A percentile compares a stretch with the other conserved stretches of the same genome.
Conservation (phyloP, 1,140 invertebrate genomes). For the Scaptomyza hsui region DNA sequence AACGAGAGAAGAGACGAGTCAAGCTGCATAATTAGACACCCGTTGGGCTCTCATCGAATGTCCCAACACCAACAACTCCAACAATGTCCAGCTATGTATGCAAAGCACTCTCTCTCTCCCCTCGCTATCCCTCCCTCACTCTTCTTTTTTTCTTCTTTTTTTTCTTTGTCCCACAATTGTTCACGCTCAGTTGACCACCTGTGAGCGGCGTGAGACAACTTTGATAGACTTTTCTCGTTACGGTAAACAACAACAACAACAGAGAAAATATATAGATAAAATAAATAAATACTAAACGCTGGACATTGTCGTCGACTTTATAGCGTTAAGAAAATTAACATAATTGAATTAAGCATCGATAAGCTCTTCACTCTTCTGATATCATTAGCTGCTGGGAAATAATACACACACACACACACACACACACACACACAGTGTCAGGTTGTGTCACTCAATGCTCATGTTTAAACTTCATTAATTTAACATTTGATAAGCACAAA, state of each 20-base stretch:
- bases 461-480: constrained; percentile 77
- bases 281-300: constrained; percentile 26
- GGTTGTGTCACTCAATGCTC: constrained; percentile 46
- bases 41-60: constrained; percentile 42
- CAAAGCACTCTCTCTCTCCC: constrained; percentile 29
- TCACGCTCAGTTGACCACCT: constrained; percentile 81
- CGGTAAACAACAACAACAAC: constrained; percentile 37
- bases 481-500: constrained; percentile 70
- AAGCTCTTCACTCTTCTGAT: constrained; percentile 57
- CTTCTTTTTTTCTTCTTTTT: constrained; percentile 6
- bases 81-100: constrained; percentile 35
- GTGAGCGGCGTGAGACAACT: constrained; percentile 56
- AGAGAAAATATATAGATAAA: background rate
- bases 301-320: constrained; percentile 55
- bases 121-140: background rate
- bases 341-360: constrained; percentile 80
- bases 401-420: too few relatives aligned
- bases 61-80: constrained; percentile 1
- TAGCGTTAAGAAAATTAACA: constrained; percentile 67
- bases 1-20: constrained; percentile 11
- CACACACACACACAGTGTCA: constrained; percentile 16
- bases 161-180: constrained; percentile 57
- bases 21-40: constrained; percentile 77
- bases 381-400: constrained; percentile 53
- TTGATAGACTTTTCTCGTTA: constrained; percentile 56